Evolutionary conservation across 2,888 invertebrate genomes (phyloP).

Genomic region (Drosophila koepferae): DNA sequence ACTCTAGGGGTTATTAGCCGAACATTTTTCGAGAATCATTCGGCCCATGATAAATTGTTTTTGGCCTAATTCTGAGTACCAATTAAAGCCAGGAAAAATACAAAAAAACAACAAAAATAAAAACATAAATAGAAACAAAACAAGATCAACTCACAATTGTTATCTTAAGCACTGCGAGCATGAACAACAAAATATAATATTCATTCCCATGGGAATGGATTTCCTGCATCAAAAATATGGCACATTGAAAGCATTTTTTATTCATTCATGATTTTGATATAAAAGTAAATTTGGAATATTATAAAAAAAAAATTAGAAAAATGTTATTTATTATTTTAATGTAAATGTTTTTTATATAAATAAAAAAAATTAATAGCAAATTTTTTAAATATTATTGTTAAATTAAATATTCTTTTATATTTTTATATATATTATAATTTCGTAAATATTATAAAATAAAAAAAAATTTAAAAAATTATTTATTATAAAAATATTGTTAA

Average conservation of each 20-base stretch:
- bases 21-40: conserved; percentile 64
- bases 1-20: conserved; percentile 67
- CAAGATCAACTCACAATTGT: conserved; percentile 37
- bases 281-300: background rate
- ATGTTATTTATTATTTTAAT: too few relatives aligned
- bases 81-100: conserved; percentile 53
- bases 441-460: too few relatives aligned
- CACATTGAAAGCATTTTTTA: conserved; percentile 9
- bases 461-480: too few relatives aligned
- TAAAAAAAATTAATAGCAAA: too few relatives aligned
- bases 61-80: conserved; percentile 73
- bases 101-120: background rate
- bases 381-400: too few relatives aligned
- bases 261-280: background rate
- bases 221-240: conserved; percentile 10
- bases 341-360: too few relatives aligned
- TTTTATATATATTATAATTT: too few relatives aligned
- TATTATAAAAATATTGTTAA: too few relatives aligned
- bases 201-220: conserved; percentile 27
- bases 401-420: too few relatives aligned
- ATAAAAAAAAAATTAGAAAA: too few relatives aligned
- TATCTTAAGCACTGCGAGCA: conserved; percentile 56
- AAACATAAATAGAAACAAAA: conserved; percentile 11
- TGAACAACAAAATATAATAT: conserved; percentile 26
- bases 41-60: conserved; percentile 70